Evolutionary conservation across 2,113 vertebrate genomes (phyloP), one percentile per base, ranked within the genome.

Genomic region (Spermophilus dauricus): DNA sequence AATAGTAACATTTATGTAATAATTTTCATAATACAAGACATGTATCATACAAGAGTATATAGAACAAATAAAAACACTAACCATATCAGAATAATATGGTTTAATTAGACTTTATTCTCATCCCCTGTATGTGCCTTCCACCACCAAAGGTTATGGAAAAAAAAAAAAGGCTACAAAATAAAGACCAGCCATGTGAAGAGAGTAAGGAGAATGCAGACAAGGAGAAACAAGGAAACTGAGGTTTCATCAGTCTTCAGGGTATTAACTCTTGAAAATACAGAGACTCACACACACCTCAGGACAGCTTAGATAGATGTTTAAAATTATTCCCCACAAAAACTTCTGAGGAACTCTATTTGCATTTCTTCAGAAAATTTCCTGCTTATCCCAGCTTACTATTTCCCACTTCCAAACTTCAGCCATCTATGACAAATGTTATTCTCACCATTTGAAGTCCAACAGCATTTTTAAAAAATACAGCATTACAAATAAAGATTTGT

Each of bases 351-450:
- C 51, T 32, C 24, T 56, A 51, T 88, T 61, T 42, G n/a, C 12
- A 82, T 13, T 82, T 82, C 86, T 82, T 93, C n/a, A 95, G 72
- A 86, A 95, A 94, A 95, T 86, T 7, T 37, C 75, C 42, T 56
- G 20, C 61, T 85, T 92, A 73, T 81, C 76, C 72, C 18, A 32
- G 82, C 28, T 78, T 80, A 39, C 18, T 90, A 69, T 56, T 88
- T 92, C 32, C 45, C 61, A 95, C 84, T 94, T 96, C 22, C 58
- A 95, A 92, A 95, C 63, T 82, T 91, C 73, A 81, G 61, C 48
- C 65, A 69, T 48, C 73, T 91, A 84, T 80, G 51, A 86, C 69
- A 97, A 89, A 96, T 53, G 75, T n/a, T 85, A 69, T 80, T 90
- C 84, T 93, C 8, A 76, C 70, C 51, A 89, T 18, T 94, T 70